A percentile compares a stretch with the other conserved stretches of the same genome.
Evolutionary conservation across 2,113 vertebrate genomes (phyloP).

Genomic region (Ancistrus triradiatus): DNA sequence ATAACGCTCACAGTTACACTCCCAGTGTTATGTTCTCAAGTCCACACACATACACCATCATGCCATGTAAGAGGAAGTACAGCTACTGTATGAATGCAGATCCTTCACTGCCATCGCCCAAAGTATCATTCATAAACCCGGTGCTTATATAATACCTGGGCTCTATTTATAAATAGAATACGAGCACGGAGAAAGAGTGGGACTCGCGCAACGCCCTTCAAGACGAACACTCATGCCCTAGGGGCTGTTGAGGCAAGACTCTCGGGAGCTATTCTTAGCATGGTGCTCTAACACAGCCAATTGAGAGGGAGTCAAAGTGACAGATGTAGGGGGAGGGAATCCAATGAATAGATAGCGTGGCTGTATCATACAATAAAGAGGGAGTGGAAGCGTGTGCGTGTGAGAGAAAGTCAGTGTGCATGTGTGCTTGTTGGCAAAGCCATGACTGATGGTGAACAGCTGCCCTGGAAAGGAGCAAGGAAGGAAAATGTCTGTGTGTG

Average conservation of each 20-base stretch:
- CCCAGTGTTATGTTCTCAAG: neutral
- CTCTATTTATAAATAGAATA: slow-evolving; percentile 60
- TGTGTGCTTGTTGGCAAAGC: neutral
- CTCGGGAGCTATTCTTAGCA: slow-evolving; percentile 64
- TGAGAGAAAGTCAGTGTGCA: slow-evolving; percentile 8
- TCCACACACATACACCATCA: neutral
- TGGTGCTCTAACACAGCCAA: slow-evolving; percentile 53
- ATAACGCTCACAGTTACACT: too few relatives aligned
- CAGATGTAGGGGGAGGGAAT: slow-evolving; percentile 49
- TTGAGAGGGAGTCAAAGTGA: slow-evolving; percentile 49
- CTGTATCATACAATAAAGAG: slow-evolving; percentile 14
- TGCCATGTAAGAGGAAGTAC: slow-evolving; percentile 44
- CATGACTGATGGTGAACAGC: slow-evolving; percentile 13
- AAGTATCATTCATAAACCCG: slow-evolving; percentile 66
- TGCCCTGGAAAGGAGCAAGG: neutral
- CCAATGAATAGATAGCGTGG: slow-evolving; percentile 26
- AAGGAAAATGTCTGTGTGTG: neutral
- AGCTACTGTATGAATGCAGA: slow-evolving; percentile 55
- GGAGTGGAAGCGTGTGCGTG: slow-evolving; percentile 9
- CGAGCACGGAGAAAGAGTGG: slow-evolving; percentile 40
- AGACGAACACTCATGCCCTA: slow-evolving; percentile 51
- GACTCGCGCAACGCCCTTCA: slow-evolving; percentile 63
- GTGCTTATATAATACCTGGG: slow-evolving; percentile 62
- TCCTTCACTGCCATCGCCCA: slow-evolving; percentile 22
- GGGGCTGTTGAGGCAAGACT: slow-evolving; percentile 53